Evolutionary conservation across 2,888 invertebrate genomes (phyloP), one percentile per base, ranked within the genome.

Genomic region (Nycteola revayana): DNA sequence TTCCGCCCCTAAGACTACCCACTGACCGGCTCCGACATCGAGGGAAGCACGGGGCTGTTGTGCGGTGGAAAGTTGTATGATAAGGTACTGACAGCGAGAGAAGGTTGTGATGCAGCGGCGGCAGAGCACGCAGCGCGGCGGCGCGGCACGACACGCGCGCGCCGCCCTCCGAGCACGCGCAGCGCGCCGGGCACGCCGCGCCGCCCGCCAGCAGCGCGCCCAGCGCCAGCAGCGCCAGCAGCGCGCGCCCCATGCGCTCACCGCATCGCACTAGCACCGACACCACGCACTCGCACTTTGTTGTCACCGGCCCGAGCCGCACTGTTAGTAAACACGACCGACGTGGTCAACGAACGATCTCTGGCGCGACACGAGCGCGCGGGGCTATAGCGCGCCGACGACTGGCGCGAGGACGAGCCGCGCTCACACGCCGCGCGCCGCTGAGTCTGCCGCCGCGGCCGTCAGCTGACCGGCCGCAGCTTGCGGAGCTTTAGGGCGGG

Each of bases 181-280:
- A 73, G 57, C 63, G 53, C 48, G 56, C 56, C 60, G 69, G 62
- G 63, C 31, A 11, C 36, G 20, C 6, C 11, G 18, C 40, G 18
- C 27, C 39, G 24, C 22, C 23, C 27, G 7, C 18, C 28, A 9
- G 9, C 31, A 18, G 21, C 24, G 8, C 28, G 33, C 32, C 39
- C 10, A 20, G 24, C 10, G 9, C 92, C 92, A 47, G 91, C 91
- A 68, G 92, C 93, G 14, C 92, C 42, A 27, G 39, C 46, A 24
- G 92, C 27, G 92, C 43, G 26, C 10, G 24, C 24, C 23, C 25
- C 25, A 14, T 24, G 10, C 32, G 10, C 28, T 21, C 3, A 6
- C 8, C 24, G 17, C 24, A 2, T 7, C 36, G 25, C 32, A n/a
- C 28, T 9, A 7, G 7, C 7, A 7, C 21, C 21, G n/a, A 2